Evolutionary conservation across 2,113 vertebrate species (phyloP).

Genomic region (Pungitius pungitius): DNA sequence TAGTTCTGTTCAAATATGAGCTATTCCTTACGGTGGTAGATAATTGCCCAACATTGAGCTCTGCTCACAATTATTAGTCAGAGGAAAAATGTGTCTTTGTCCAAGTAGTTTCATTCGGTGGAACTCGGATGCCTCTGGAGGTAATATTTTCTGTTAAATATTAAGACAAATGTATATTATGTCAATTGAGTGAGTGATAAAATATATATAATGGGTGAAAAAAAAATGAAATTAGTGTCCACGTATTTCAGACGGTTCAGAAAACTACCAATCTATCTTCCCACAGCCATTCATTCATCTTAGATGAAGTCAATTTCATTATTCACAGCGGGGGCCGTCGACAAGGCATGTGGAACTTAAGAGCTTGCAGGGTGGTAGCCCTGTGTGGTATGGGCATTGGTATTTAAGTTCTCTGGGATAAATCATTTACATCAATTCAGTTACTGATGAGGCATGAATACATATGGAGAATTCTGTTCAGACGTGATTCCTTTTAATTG

Average conservation of each 20-base stretch:
- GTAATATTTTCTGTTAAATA: neutral
- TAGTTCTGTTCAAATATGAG: constrained; percentile 30
- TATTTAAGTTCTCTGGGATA: constrained; percentile 83
- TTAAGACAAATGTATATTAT: constrained; percentile 7
- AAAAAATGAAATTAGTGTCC: neutral
- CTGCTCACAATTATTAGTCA: constrained; percentile 2
- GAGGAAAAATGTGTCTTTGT: constrained; percentile 2
- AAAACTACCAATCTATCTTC: constrained; percentile 21
- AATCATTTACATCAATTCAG: constrained; percentile 86
- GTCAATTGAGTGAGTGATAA: neutral
- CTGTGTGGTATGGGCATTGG: constrained; percentile 56
- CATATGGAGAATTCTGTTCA: constrained; percentile 85
- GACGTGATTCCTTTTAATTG: constrained; percentile 95
- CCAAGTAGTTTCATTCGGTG: neutral
- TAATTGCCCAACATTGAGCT: constrained; percentile 17
- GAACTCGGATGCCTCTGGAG: neutral
- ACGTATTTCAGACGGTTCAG: constrained; percentile 3
- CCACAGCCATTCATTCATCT: constrained; percentile 46
- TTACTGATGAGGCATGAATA: constrained; percentile 92
- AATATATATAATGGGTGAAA: neutral
- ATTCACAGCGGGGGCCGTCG: constrained; percentile 52
- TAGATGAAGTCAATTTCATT: constrained; percentile 45
- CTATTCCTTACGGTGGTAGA: constrained; percentile 28
- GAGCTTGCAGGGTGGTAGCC: constrained; percentile 37
- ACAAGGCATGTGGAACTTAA: constrained; percentile 33